A percentile compares a stretch with the other conserved stretches of the same genome.
phyloP scores from a whole-genome alignment of 2,888 invertebrate genomes.

The Drosophila subquinaria region DNA sequence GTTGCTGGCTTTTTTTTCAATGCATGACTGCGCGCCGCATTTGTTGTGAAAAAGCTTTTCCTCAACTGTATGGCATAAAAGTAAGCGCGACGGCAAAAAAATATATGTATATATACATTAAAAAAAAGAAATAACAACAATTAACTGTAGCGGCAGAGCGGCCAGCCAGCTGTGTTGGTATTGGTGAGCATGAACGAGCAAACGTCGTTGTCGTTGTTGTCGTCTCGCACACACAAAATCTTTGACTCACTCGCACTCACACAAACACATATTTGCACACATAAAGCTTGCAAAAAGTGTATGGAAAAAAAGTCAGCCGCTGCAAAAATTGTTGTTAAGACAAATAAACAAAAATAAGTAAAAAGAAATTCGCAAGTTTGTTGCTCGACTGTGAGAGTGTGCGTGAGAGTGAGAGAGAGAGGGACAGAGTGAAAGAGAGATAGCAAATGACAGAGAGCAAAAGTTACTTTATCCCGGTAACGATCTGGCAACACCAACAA shows the following conservation, averaged over 20 bases:
- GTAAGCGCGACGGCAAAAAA: constrained; percentile 66
- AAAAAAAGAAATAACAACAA: constrained; percentile 57
- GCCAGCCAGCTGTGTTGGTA: constrained; percentile 49
- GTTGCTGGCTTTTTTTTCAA: constrained; percentile 48
- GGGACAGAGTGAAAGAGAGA: constrained; percentile 17
- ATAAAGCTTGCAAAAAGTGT: constrained; percentile 38
- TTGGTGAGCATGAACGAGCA: constrained; percentile 49
- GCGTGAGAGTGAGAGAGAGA: background rate
- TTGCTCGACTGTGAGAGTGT: constrained; percentile 33
- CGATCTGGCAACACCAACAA: constrained; percentile 77
- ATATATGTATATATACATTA: constrained; percentile 6
- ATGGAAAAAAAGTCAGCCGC: constrained; percentile 38
- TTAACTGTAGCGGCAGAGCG: constrained; percentile 60
- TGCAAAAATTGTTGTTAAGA: constrained; percentile 66
- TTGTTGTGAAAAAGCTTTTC: constrained; percentile 72
- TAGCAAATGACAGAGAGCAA: constrained; percentile 44
- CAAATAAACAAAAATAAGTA: constrained; percentile 65
- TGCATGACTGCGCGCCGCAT: constrained; percentile 74
- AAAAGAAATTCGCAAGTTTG: constrained; percentile 66
- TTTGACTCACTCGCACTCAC: constrained; percentile 57
- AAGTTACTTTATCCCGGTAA: constrained; percentile 67
- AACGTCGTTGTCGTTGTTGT: constrained; percentile 24
- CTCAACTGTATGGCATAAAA: constrained; percentile 55
- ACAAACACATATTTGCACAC: constrained; percentile 31
- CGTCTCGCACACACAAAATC: constrained; percentile 23